Evolutionary conservation across 2,797 vertebrate genomes (phyloP), one percentile per base, ranked within the genome.

Genomic region (Erethizon dorsatum): DNA sequence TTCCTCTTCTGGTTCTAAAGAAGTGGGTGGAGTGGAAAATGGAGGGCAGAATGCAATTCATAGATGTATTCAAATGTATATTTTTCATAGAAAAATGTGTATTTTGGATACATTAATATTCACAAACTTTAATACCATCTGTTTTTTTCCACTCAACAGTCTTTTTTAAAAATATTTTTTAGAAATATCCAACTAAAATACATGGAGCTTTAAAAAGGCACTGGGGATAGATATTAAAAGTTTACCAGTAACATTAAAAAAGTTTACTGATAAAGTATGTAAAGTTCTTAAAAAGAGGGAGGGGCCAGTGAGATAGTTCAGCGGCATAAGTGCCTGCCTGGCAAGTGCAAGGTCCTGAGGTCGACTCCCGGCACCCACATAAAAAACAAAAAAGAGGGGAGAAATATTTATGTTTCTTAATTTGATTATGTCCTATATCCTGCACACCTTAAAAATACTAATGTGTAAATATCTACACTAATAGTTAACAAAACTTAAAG

Each of bases 61-160:
- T 50, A 97, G 17, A 90, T 41, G 31, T 96, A 95, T 88, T 86
- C 82, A 94, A 71, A 80, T 9, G 75, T 59, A 78, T 12, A 90
- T 59, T 41, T 75, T 97, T 96, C 65, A 83, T 33, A 93, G 84
- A 17, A 85, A 88, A 91, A 61, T 24, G 41, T 11, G 50, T 22
- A 80, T 82, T 96, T 93, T 95, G n/a, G 31, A 69, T 47, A 37
- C 94, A 91, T 97, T 98, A 98, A 97, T 85, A 97, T 92, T 95
- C 28, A 97, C 67, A 90, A 73, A 37, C 57, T 97, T 96, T 95
- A 96, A 75, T 93, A 94, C 65, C 92, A 98, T 80, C 93, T 97
- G 85, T 90, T 88, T 91, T 91, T 95, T 54, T 67, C 57, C 90
- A 63, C 79, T 69, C 89, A 83, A 26, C 56, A 90, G 37, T 88